Evolutionary conservation across 2,888 invertebrate species (phyloP), one percentile per base, ranked within the genome.

Genomic region (Conomelus anceps): DNA sequence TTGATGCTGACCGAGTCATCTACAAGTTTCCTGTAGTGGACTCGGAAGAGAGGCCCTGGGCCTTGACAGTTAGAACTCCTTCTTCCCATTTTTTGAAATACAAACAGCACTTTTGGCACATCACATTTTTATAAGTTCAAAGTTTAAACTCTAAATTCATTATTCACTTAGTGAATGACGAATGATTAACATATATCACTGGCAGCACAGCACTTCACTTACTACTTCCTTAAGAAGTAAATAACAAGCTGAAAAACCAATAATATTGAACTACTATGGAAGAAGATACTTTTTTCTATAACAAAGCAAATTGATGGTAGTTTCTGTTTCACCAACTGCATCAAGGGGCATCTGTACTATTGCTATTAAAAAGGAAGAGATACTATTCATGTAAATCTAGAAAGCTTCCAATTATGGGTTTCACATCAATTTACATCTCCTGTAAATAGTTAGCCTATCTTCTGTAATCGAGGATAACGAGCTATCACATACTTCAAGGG

Each of bases 21-120:
- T 91, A 94, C 94, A 91, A 95, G 93, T 92, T 95, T 95, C 91
- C 94, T 94, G 93, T 95, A 95, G 92, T 95, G 94, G 91, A 95
- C 94, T 92, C 94, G 93, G 92, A 95, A 94, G 92, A 93, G 93
- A 91, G 94, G 94, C 92, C 94, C 93, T 88, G 94, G 93, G 26
- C 86, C 86, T 22, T 24, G 29, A 86, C 86, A 26, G 22, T 24
- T 24, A 11, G 86, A 22, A 20, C 93, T 93, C 92, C 93, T 92
- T 91, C 93, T 93, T 92, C 93, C 92, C 93, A 86, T 86, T 93
- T 93, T 24, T 9, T 23, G 7, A n/a, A 63, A 63, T n/a, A n/a
- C 4, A 63, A 63, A 63, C n/a, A n/a, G 63, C n/a, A 13, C n/a
- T 3, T n/a, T 13, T 63, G n/a, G 63, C 63, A 63, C 63, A 63